Evolutionary conservation across 1,140 invertebrate species (phyloP).

Genomic region (Bacillus rossius): DNA sequence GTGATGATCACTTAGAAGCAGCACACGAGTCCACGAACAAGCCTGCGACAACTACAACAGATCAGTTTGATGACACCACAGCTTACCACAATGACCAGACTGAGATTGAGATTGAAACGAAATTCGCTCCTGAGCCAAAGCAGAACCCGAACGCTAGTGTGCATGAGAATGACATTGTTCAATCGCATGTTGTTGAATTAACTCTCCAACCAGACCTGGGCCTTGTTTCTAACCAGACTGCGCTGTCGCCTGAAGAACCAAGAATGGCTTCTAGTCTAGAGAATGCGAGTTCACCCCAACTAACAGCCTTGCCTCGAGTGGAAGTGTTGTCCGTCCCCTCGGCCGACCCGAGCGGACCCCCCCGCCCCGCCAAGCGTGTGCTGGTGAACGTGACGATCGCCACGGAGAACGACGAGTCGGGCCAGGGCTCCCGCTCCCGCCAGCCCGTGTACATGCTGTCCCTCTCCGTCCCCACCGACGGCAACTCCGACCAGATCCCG

Average conservation of each 20-base stretch:
- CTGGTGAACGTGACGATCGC: conserved; percentile 70
- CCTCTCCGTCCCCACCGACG: conserved; percentile 59
- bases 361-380: conserved; percentile 46
- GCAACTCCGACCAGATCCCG: conserved; percentile 46
- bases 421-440: neutral
- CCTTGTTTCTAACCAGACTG: neutral
- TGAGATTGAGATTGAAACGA: neutral
- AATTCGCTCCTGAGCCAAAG: neutral
- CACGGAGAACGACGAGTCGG: conserved; percentile 46
- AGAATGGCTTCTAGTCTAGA: conserved; percentile 23
- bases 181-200: conserved; percentile 6
- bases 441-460: conserved; percentile 64
- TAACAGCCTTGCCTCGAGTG: conserved; percentile 13
- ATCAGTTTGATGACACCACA: conserved; percentile 1
- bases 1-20: neutral
- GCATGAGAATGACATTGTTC: neutral
- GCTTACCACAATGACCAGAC: neutral
- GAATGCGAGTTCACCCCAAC: neutral
- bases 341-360: neutral
- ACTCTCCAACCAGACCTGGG: neutral
- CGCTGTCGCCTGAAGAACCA: conserved; percentile 24
- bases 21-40: neutral
- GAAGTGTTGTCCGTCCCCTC: neutral
- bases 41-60: neutral
- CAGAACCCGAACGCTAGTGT: neutral